Evolutionary conservation across 2,888 invertebrate genomes (phyloP).

Genomic region (Lypha dubia): DNA sequence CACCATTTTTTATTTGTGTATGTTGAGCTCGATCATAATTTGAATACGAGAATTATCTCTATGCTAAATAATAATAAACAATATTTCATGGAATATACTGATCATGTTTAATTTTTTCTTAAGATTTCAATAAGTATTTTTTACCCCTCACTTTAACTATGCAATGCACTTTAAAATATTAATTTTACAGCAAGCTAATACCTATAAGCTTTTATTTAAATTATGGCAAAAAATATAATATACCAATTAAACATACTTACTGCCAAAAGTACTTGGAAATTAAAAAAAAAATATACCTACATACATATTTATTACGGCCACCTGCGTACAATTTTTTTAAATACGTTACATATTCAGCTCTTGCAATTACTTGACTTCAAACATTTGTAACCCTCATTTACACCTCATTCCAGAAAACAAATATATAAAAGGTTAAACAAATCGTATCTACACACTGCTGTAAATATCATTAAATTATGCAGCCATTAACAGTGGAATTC

Average conservation of each 20-base stretch:
- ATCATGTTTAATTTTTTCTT: too few relatives aligned
- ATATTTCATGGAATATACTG: too few relatives aligned
- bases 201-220: slow-evolving; percentile 8
- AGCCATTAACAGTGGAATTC: slow-evolving; percentile 67
- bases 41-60: too few relatives aligned
- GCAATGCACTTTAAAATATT: background rate
- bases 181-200: background rate
- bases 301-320: slow-evolving; percentile 48
- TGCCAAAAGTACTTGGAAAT: background rate
- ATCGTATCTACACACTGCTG: background rate
- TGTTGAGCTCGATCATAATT: too few relatives aligned
- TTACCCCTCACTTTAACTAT: background rate
- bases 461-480: slow-evolving; percentile 70
- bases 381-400: slow-evolving; percentile 41
- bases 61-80: too few relatives aligned
- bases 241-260: slow-evolving; percentile 29
- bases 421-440: slow-evolving; percentile 4
- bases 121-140: background rate
- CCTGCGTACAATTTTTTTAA: slow-evolving; percentile 62
- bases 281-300: too few relatives aligned
- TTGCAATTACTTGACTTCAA: slow-evolving; percentile 49
- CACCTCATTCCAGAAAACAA: background rate
- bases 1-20: too few relatives aligned
- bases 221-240: slow-evolving; percentile 19
- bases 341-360: slow-evolving; percentile 58